phyloP scores from a whole-genome alignment of 2,888 invertebrate genomes.

The Lasioglossum malachurum region DNA sequence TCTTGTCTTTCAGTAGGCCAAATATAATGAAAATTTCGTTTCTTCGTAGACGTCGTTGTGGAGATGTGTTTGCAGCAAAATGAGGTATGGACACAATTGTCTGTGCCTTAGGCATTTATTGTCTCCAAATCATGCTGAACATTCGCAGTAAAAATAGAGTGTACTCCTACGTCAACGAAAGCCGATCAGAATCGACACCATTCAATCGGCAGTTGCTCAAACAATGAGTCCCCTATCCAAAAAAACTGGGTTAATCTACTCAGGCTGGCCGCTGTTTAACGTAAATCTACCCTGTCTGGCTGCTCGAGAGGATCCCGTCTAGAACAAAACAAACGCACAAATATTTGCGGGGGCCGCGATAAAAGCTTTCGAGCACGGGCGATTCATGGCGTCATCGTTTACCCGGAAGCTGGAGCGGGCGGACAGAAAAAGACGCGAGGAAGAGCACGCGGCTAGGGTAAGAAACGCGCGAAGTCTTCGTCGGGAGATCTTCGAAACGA shows the following conservation, averaged over 20 bases:
- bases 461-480: background rate
- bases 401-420: background rate
- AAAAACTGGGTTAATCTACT: background rate
- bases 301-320: background rate
- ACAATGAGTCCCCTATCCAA: background rate
- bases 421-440: conserved; percentile 15
- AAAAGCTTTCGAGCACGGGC: background rate
- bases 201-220: background rate
- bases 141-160: no score
- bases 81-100: no score
- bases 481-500: background rate
- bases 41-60: background rate
- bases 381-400: conserved; percentile 6
- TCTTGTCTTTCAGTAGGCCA: background rate
- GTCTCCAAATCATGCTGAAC: background rate
- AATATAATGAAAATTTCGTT: background rate
- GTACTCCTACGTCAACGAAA: background rate
- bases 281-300: background rate
- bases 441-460: background rate
- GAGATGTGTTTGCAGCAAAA: no score
- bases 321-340: conserved; percentile 4
- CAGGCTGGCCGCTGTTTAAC: background rate
- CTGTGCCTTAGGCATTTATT: background rate
- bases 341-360: background rate
- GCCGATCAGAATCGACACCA: background rate